These are phyloP conservation scores for Cyrtodaria siliqua DNA, from an alignment of 2,888 invertebrate species.

Conservation along the genomic window DNA sequence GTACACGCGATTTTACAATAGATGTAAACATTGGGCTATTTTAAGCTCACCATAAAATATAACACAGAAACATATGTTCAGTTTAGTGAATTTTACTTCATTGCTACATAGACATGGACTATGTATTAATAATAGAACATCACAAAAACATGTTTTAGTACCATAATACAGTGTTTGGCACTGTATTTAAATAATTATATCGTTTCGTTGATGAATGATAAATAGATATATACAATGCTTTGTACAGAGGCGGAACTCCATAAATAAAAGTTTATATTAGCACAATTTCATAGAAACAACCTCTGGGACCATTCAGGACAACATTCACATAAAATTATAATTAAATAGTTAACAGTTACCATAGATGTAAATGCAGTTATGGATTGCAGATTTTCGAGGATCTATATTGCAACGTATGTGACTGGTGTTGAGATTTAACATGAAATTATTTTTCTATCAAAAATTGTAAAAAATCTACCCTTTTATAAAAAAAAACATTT, in stretches of 20 bases:
- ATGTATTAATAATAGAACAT: conserved; percentile 41
- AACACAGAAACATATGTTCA: conserved; percentile 22
- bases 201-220: conserved; percentile 65
- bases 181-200: conserved; percentile 54
- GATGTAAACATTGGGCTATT: conserved; percentile 35
- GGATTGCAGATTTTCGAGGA: too few species aligned
- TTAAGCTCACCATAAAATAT: conserved; percentile 12
- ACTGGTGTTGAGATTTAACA: too few species aligned
- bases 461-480: too few species aligned
- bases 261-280: conserved; percentile 45
- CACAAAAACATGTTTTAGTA: conserved; percentile 31
- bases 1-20: conserved; percentile 33
- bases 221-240: conserved; percentile 67
- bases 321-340: conserved; percentile 1
- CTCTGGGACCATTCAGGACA: neutral
- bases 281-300: conserved; percentile 29
- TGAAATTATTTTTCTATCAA: too few species aligned
- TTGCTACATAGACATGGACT: conserved; percentile 40
- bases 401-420: too few species aligned
- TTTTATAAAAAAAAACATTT: too few species aligned
- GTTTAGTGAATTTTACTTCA: conserved; percentile 42
- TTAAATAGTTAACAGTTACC: neutral
- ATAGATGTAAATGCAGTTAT: neutral
- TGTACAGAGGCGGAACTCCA: conserved; percentile 47
- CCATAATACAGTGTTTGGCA: conserved; percentile 36